These are phyloP conservation scores for Otis tarda DNA, from an alignment of 2,113 vertebrate genomes.

Conservation along the genomic window DNA sequence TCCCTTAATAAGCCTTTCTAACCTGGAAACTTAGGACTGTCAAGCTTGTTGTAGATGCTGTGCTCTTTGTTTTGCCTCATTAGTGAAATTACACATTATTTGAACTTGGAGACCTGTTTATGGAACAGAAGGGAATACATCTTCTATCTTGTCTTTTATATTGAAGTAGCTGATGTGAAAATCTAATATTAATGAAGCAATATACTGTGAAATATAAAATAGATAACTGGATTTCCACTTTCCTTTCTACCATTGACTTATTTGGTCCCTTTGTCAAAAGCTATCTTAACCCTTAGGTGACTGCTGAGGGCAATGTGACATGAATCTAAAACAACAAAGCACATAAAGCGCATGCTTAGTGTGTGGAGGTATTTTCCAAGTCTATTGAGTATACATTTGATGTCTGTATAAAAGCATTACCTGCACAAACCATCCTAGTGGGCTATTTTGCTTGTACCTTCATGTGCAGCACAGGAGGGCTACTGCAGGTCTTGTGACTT, in stretches of 20 bases:
- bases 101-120: background rate
- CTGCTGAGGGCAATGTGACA: background rate
- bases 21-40: background rate
- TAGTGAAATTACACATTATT: background rate
- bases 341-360: too few relatives aligned
- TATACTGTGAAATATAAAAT: background rate
- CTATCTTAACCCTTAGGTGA: background rate
- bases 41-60: background rate
- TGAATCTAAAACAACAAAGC: background rate
- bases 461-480: accelerated
- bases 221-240: background rate
- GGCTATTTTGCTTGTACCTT: background rate
- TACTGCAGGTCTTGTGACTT: background rate
- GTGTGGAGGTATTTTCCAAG: background rate
- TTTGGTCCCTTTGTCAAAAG: background rate
- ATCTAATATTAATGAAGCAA: background rate
- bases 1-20: background rate
- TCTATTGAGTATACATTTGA: background rate
- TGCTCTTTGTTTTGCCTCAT: background rate
- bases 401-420: background rate
- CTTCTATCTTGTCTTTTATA: background rate
- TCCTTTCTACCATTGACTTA: background rate
- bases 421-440: background rate
- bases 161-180: background rate
- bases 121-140: background rate